Evolutionary conservation across 2,113 vertebrate species (phyloP).

Genomic region (Percina caprodes): DNA sequence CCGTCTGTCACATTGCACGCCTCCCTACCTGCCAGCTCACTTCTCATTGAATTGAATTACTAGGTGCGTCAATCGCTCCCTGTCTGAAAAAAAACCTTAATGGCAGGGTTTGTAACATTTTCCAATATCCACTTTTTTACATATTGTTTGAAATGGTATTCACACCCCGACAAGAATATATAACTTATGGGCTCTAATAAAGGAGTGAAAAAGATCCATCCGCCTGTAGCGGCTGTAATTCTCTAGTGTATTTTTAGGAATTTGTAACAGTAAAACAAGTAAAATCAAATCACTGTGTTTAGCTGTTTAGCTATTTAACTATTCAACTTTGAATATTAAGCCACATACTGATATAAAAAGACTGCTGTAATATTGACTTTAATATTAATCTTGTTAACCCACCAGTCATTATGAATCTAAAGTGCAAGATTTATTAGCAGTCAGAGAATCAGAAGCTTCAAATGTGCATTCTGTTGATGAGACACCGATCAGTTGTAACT

Average conservation of each 20-base stretch:
- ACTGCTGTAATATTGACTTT: not conserved
- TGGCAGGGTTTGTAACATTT: no score
- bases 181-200: no score
- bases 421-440: not conserved
- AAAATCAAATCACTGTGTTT: not conserved
- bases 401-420: not conserved
- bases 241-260: not conserved
- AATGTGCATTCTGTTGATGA: not conserved
- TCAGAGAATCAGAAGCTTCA: not conserved
- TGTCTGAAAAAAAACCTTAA: no score
- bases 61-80: no score
- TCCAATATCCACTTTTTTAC: no score
- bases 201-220: no score
- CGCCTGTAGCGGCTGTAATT: no score
- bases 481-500: not conserved
- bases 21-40: no score
- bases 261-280: not conserved
- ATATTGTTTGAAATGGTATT: no score
- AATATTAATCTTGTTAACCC: not conserved
- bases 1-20: no score
- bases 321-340: not conserved
- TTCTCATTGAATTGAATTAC: no score
- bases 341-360: not conserved
- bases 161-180: no score
- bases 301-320: not conserved